Conservation (phyloP, 2,888 invertebrate genomes). For the Hanleya hanleyi region DNA sequence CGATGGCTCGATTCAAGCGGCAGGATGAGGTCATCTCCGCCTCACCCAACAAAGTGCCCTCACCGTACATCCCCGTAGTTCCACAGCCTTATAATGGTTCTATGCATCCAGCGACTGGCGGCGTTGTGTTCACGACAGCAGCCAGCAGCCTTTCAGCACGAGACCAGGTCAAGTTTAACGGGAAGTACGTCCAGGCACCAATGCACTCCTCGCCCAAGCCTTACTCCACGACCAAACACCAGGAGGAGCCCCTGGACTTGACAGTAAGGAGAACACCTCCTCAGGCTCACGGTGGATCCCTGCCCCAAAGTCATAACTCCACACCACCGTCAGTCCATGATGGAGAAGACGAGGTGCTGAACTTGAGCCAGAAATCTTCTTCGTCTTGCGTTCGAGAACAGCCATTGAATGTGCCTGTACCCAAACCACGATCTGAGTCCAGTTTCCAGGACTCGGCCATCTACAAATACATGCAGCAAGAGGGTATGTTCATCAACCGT, state of each 20-base stretch:
- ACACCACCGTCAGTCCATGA: slow-evolving; percentile 76
- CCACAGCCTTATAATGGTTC: slow-evolving; percentile 50
- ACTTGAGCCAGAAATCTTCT: slow-evolving; percentile 80
- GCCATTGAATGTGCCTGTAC: neutral
- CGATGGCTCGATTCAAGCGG: slow-evolving; percentile 48
- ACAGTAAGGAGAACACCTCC: slow-evolving; percentile 80
- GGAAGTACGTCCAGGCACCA: neutral
- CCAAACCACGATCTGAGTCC: slow-evolving; percentile 22
- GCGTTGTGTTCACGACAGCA: neutral
- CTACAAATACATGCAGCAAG: slow-evolving; percentile 70
- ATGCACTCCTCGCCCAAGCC: neutral
- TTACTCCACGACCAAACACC: slow-evolving; percentile 4
- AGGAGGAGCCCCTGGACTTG: slow-evolving; percentile 84
- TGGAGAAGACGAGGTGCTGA: slow-evolving; percentile 80
- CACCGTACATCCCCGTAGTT: slow-evolving; percentile 64
- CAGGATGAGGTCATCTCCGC: slow-evolving; percentile 33
- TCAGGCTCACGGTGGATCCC: slow-evolving; percentile 72
- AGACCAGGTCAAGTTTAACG: neutral
- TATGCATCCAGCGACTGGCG: neutral
- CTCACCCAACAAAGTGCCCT: slow-evolving; percentile 18
- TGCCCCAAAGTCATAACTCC: slow-evolving; percentile 67
- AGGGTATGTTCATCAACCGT: slow-evolving; percentile 53
- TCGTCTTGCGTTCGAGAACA: neutral
- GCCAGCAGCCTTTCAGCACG: neutral
- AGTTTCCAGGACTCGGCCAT: slow-evolving; percentile 58